Base-by-base conservation (phyloP, 2,888 invertebrate species). In the Yponomeuta evonymella region DNA sequence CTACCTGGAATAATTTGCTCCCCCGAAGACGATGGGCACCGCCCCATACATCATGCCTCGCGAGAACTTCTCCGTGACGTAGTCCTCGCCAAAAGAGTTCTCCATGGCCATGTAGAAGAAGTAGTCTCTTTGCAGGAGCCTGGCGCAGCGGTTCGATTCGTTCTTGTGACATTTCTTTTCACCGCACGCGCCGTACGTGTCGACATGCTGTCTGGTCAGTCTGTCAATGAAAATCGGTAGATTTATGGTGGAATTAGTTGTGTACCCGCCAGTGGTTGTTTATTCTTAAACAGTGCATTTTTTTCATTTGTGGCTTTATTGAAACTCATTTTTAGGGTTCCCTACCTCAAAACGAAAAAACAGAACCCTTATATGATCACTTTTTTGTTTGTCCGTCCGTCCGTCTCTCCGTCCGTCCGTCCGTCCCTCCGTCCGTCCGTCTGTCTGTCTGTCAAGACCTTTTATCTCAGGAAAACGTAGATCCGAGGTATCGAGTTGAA, bases 61-160 rank as follows among this genome's bases (percentile, higher is more conserved):
- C 6, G 81, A 83, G 73, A 89, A 77, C 29, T 78, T 81, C 12
- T 86, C 87, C 0, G 86, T 85, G 5, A 89, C 81, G 74, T 84
- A 89, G 73, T 89, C 89, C 72, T 83, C 82, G 9, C 80, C 73
- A 30, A 81, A 74, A 0, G 82, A 79, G 70, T 89, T 88, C 77
- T 90, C 90, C 29, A 89, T 65, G 12, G 88, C 81, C n/a, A 90
- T 72, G 73, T 84, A 83, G 69, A 89, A 90, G 74, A 77, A 87
- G 75, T 90, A 90, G 2, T 82, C 74, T 30, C 77, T 82, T 70
- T 89, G 88, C 9, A 90, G 77, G 74, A 84, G 77, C 62, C 84
- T 83, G 33, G 83, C 79, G 69, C 89, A 90, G 63, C 82, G 82
- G 2, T 73, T 71, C 2, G 80, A 74, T 63, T 76, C 75, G 0